Evolutionary conservation across 2,888 invertebrate species (phyloP).

Genomic region (Tinea pellionella): DNA sequence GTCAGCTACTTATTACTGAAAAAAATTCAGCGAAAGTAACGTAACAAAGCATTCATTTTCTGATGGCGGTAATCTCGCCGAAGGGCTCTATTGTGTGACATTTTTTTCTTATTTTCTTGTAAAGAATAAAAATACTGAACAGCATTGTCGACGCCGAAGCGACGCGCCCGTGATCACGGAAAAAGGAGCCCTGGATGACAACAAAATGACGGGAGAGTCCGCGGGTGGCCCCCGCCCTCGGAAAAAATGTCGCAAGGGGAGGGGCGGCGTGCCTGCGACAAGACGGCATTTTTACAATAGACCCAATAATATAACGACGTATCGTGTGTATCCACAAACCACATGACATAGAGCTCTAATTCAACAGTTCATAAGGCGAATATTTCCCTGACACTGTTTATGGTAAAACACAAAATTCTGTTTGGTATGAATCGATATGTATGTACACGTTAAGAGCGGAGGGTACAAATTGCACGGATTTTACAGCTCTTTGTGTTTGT

Average conservation of each 20-base stretch:
- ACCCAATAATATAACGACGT: slow-evolving; percentile 39
- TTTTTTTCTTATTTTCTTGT: slow-evolving; percentile 51
- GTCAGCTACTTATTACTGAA: slow-evolving; percentile 1
- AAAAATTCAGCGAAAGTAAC: slow-evolving; percentile 26
- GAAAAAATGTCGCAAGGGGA: slow-evolving; percentile 59
- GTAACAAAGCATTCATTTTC: slow-evolving; percentile 68
- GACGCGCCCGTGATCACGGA: slow-evolving; percentile 41
- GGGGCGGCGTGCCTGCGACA: slow-evolving; percentile 56
- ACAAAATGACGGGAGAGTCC: slow-evolving; percentile 63
- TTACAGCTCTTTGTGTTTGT: slow-evolving; percentile 53
- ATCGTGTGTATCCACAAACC: slow-evolving; percentile 20
- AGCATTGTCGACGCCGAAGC: slow-evolving; percentile 63
- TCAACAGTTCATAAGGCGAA: slow-evolving; percentile 17
- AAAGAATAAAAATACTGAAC: slow-evolving; percentile 64
- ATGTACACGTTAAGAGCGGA: slow-evolving; percentile 41
- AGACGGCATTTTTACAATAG: slow-evolving; percentile 63
- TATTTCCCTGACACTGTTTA: not conserved
- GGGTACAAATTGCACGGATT: slow-evolving; percentile 63
- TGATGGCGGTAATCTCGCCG: slow-evolving; percentile 67
- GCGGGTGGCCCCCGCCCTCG: slow-evolving; percentile 45
- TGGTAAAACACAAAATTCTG: slow-evolving; percentile 38
- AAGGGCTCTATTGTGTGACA: slow-evolving; percentile 62
- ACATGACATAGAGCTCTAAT: slow-evolving; percentile 33
- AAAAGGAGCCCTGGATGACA: slow-evolving; percentile 59
- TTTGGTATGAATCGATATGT: slow-evolving; percentile 66